Base-by-base conservation (phyloP, 1,140 invertebrate genomes). In the Drosophila malerkotliana region DNA sequence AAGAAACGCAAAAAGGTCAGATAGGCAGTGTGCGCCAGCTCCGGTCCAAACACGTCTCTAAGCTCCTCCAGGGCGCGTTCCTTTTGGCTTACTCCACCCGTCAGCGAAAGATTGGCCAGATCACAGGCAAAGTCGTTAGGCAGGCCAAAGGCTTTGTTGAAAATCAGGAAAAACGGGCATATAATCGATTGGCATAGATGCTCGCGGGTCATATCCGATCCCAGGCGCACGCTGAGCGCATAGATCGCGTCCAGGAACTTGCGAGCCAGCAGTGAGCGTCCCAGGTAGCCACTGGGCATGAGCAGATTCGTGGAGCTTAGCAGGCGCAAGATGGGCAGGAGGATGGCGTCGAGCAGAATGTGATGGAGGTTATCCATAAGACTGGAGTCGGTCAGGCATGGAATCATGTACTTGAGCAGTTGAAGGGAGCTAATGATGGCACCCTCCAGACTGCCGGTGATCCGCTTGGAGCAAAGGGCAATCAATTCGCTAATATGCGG, bases 401-500 rank as follows among this genome's bases (percentile, higher is more conserved):
- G 95, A 77, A 97, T 93, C 10, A 97, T 94, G 85, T 96, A 94
- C 85, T 95, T 96, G 8, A 99, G 90, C 44, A 99, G 92, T 47
- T 96, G 95, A 47, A 98, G 91, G 58, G 96, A 96, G 3, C 97
- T 97, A 55, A 98, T 94, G 3, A 98, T 93, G 1, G 97, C 97
- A 28, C 97, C 97, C 93, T 99, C 98, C 32, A 98, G 93, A 80
- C 95, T 96, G 8, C 94, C 92, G 1, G 97, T 98, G 56, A 98
- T 90, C 69, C 96, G 95, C 51, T 94, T 94, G 56, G 96, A 95
- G 69, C 96, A 97, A 2, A 96, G 93, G 4, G 94, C 94, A 54
- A 97, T 94, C 14, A 97, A 87, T 82, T 99, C 98, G 10, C 95
- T 95, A 91, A 98, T 96, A 90, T 98, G 97, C 1, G 97, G 97